Conservation (phyloP, 1,140 invertebrate species). For the Cherax quadricarinatus region DNA sequence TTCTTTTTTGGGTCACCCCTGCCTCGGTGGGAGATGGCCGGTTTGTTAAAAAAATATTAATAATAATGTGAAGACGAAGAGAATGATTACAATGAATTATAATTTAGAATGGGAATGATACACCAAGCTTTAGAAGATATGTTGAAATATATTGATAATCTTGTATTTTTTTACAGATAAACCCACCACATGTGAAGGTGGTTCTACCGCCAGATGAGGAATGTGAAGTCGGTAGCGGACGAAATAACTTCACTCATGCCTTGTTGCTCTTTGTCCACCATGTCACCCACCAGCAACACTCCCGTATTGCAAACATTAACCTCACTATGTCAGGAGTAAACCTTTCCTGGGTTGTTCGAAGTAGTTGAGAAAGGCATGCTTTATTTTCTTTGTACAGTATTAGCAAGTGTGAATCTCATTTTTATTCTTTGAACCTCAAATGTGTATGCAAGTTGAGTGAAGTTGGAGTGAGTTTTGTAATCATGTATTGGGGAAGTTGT, state of each 20-base stretch:
- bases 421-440: not conserved
- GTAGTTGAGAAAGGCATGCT: not conserved
- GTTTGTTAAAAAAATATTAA: no score
- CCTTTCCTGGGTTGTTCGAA: conserved; percentile 67
- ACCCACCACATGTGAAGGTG: conserved; percentile 86
- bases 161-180: conserved; percentile 78
- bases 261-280: conserved; percentile 87
- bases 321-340: conserved; percentile 70
- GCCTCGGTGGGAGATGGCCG: no score
- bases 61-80: no score
- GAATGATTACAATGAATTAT: no score
- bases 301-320: conserved; percentile 68
- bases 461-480: no score
- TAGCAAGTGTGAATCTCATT: not conserved
- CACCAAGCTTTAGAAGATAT: no score
- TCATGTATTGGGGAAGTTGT: no score
- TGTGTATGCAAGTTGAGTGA: no score
- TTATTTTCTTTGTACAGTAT: not conserved
- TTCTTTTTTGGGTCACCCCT: no score
- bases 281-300: conserved; percentile 76
- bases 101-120: no score
- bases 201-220: conserved; percentile 76
- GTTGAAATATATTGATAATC: no score
- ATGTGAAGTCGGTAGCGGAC: conserved; percentile 77
- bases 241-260: conserved; percentile 90